phyloP scores from a whole-genome alignment of 2,797 vertebrate species.

The Leuciscus waleckii region DNA sequence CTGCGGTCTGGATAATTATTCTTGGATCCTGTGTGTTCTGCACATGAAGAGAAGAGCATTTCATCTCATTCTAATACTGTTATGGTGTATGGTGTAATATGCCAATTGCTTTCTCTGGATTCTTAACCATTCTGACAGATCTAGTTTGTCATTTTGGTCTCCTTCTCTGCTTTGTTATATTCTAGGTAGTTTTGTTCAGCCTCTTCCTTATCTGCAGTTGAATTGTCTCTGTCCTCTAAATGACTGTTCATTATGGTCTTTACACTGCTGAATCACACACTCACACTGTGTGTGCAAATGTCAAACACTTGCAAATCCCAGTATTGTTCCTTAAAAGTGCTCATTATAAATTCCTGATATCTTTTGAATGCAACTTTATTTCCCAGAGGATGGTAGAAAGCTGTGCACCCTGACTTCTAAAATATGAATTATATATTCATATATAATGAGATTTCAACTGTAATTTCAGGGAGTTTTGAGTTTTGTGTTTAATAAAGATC shows the following conservation, averaged over 20 bases:
- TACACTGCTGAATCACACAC: background rate
- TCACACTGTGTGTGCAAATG: background rate
- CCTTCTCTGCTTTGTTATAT: background rate
- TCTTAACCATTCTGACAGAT: background rate
- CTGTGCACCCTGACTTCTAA: background rate
- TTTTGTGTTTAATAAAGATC: background rate
- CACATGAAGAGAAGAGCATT: slow-evolving; percentile 10
- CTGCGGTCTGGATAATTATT: background rate
- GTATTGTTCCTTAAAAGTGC: background rate
- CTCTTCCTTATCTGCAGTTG: background rate
- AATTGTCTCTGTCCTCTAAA: too few relatives aligned
- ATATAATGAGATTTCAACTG: background rate
- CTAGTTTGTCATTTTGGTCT: background rate
- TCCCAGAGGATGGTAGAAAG: background rate
- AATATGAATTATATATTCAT: background rate
- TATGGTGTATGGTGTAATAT: background rate
- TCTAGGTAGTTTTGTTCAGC: slow-evolving; percentile 15
- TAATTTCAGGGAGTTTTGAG: background rate
- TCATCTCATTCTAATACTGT: background rate
- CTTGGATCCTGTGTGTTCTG: background rate
- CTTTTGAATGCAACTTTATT: background rate
- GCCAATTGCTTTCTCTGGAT: background rate
- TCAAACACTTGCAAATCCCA: background rate
- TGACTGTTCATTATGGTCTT: background rate
- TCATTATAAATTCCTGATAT: background rate